Evolutionary conservation across 1,140 invertebrate genomes (phyloP).

Genomic region (Littorina saxatilis): DNA sequence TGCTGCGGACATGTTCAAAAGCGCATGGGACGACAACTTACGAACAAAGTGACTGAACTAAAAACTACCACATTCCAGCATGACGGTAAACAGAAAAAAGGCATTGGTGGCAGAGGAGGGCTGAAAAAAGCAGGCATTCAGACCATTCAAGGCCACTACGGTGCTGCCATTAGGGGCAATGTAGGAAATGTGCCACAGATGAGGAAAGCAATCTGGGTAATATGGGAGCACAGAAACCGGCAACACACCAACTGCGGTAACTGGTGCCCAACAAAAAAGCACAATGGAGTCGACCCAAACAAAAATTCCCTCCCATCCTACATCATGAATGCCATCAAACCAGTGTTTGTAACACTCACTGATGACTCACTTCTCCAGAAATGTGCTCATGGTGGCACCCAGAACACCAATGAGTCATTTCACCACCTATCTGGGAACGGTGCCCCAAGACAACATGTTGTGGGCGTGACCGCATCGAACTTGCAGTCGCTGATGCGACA

Average conservation of each 20-base stretch:
- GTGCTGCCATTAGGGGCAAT: constrained; percentile 28
- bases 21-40: constrained; percentile 35
- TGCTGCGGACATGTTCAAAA: constrained; percentile 36
- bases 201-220: constrained; percentile 26
- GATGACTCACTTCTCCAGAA: constrained; percentile 18
- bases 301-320: background rate
- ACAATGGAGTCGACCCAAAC: background rate
- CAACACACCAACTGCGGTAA: background rate
- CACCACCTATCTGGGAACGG: constrained; percentile 26
- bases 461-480: background rate
- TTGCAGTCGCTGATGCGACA: constrained; percentile 31
- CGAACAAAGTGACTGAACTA: constrained; percentile 30
- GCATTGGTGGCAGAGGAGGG: background rate
- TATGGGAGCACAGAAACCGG: background rate
- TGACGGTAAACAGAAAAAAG: background rate
- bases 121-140: background rate
- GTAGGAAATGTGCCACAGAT: background rate
- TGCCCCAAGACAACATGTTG: constrained; percentile 30
- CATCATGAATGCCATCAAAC: constrained; percentile 17
- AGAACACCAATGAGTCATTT: constrained; percentile 33
- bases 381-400: constrained; percentile 39
- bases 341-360: constrained; percentile 27
- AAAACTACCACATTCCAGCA: background rate
- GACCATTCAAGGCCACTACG: constrained; percentile 18
- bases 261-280: constrained; percentile 8